Base-by-base conservation (phyloP, 2,797 vertebrate species). In the Lerista edwardsae region DNA sequence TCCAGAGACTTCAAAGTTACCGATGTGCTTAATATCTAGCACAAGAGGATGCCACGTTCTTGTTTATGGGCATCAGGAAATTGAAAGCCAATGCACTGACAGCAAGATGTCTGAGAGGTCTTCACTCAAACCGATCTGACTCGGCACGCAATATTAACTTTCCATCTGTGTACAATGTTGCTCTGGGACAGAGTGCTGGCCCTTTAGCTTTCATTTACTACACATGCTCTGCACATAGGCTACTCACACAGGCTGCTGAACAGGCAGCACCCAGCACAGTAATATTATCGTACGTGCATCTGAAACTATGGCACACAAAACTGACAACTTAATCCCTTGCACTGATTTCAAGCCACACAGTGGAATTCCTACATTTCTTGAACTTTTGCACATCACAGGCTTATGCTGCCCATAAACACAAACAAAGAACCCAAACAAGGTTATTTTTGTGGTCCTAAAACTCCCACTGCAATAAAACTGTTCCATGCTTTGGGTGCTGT, bases 381-480 rank as follows among this genome's bases (percentile, higher is more conserved):
- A 94, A 96, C 92, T 96, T 94, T 93, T 82, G 83, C 12, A 78
- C 29, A 55, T 73, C 80, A 55, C 29, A 86, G 51, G 29, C 47
- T 36, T 79, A 29, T 84, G 71, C 59, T 27, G 11, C 87, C 41
- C 79, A 75, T 34, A 1, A 34, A 15, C 6, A 44, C n/a, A 11
- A 62, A 64, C 34, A 19, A 9, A 1, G 68, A 62, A 3, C 23
- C 8, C 1, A 6, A 8, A 69, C 86, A 67, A 82, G 69, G 55
- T 39, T 64, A 2, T 0, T 21, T 71, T 36, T 87, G 34, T 61
- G 44, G 3, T 47, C 41, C 9, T 0, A 36, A 36, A 91, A 90
- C 31, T 10, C 44, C 72, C 62, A 74, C 11, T 29, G 39, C 75
- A 47, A 69, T 3, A 7, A 87, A 78, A 64, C 9, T 39, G 1